These are phyloP conservation scores for Melinaea marsaeus DNA, from an alignment of 2,888 invertebrate genomes.

Conservation along the genomic window DNA sequence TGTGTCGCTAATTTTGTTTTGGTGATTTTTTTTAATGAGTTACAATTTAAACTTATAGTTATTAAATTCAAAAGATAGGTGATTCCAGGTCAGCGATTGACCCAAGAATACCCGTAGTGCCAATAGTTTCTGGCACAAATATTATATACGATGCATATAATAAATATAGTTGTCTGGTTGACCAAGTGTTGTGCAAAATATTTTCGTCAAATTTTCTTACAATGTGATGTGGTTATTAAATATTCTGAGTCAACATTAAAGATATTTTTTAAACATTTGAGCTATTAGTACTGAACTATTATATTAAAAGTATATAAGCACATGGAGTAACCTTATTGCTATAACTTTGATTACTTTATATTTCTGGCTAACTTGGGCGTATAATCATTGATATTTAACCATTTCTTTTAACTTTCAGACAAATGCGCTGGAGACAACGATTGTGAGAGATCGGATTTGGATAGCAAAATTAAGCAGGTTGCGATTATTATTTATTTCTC, in stretches of 20 bases:
- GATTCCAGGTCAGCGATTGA: too few species aligned
- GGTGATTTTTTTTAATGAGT: too few species aligned
- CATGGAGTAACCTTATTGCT: too few species aligned
- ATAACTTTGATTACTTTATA: neutral
- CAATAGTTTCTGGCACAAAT: too few species aligned
- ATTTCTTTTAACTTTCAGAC: slow-evolving; percentile 23
- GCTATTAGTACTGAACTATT: neutral
- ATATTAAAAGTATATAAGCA: neutral
- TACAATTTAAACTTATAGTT: neutral
- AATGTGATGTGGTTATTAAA: neutral
- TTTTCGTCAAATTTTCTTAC: too few species aligned
- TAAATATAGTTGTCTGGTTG: too few species aligned
- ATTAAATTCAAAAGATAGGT: too few species aligned
- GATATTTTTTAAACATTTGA: neutral
- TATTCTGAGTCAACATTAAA: too few species aligned
- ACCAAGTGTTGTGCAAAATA: too few species aligned
- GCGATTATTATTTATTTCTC: neutral
- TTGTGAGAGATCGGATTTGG: slow-evolving; percentile 17
- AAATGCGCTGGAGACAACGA: slow-evolving; percentile 24
- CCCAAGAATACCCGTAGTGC: too few species aligned
- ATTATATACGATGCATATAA: too few species aligned
- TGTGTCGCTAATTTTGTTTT: neutral
- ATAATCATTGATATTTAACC: slow-evolving; percentile 14
- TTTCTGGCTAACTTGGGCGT: neutral
- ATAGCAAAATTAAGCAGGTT: slow-evolving; percentile 18